Conservation (phyloP, 2,888 invertebrate species). For the Drosophila colorata region DNA sequence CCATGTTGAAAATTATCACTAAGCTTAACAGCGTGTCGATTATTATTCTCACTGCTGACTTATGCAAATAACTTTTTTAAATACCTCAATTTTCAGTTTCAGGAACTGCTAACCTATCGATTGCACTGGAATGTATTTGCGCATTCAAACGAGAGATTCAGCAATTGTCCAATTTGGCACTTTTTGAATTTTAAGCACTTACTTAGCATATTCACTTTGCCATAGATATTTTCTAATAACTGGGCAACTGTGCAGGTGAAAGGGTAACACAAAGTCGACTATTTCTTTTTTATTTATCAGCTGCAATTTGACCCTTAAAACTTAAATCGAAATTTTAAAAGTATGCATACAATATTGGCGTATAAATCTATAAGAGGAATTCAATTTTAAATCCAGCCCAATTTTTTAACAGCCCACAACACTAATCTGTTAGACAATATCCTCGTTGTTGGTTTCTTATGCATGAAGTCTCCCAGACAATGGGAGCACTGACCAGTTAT, state of each 20-base stretch:
- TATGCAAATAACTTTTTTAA: not conserved
- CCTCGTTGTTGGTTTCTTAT: not conserved
- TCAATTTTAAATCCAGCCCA: not conserved
- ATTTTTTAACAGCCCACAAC: not conserved
- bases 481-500: too few relatives aligned
- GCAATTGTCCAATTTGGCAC: not conserved
- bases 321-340: too few relatives aligned
- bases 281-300: too few relatives aligned
- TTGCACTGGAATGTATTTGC: not conserved
- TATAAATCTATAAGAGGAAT: not conserved
- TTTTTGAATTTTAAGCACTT: not conserved
- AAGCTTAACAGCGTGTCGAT: not conserved
- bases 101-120: not conserved
- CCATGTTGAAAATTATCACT: not conserved
- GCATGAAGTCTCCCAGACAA: not conserved
- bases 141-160: not conserved
- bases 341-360: not conserved
- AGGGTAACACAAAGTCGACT: too few relatives aligned
- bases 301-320: too few relatives aligned
- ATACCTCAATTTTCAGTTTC: not conserved
- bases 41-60: not conserved
- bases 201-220: conserved; percentile 1
- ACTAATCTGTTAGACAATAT: conserved; percentile 2
- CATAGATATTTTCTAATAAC: not conserved
- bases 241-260: not conserved